Conservation (phyloP, 2,888 invertebrate species). For the Spicauda simplicius region DNA sequence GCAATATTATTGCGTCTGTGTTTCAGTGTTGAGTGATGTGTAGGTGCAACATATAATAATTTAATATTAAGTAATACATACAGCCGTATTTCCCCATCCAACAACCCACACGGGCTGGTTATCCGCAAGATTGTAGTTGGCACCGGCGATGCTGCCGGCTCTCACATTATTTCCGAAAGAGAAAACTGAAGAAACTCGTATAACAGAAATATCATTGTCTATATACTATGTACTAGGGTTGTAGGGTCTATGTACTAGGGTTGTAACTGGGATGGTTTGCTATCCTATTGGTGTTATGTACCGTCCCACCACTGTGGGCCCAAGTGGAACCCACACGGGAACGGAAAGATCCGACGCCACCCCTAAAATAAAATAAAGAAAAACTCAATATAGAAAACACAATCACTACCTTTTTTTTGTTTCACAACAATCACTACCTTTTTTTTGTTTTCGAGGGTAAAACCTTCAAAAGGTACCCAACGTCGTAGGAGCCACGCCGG, state of each 20-base stretch:
- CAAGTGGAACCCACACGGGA: background rate
- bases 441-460: no score
- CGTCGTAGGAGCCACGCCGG: no score
- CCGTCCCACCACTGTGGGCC: background rate
- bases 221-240: background rate
- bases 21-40: no score
- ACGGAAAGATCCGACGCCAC: no score
- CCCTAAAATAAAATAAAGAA: no score
- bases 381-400: no score
- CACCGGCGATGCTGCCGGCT: constrained; percentile 48
- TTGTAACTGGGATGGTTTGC: background rate
- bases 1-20: no score
- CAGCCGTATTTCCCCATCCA: constrained; percentile 63
- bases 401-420: no score
- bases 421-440: no score
- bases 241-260: no score
- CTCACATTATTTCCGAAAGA: background rate
- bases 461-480: no score
- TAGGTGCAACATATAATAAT: no score
- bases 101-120: constrained; percentile 51
- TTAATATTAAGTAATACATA: constrained; percentile 30
- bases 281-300: background rate
- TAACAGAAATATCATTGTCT: background rate
- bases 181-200: background rate
- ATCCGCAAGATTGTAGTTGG: constrained; percentile 53